A percentile compares a stretch with the other conserved stretches of the same genome.
These are phyloP conservation scores for Hirtodrosophila duncani DNA, from an alignment of 2,888 invertebrate genomes.

Conservation along the genomic window DNA sequence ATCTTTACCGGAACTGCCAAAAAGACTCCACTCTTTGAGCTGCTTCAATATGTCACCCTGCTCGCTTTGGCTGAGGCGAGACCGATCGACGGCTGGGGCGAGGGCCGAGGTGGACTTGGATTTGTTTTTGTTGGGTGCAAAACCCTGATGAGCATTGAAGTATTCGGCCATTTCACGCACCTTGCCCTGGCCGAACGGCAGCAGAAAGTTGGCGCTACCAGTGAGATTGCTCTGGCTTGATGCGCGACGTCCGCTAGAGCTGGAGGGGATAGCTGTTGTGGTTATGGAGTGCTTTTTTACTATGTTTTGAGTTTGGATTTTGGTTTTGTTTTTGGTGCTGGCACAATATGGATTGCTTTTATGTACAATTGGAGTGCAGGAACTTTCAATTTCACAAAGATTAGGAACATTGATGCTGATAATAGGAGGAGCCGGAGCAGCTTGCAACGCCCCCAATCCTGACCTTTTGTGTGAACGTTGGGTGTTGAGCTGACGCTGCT, in stretches of 20 bases:
- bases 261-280: conserved; percentile 28
- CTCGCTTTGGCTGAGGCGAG: conserved; percentile 59
- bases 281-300: too few species aligned
- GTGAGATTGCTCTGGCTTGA: conserved; percentile 53
- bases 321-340: conserved; percentile 37
- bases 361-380: conserved; percentile 68
- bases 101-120: conserved; percentile 69
- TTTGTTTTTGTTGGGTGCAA: conserved; percentile 33
- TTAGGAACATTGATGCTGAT: conserved; percentile 72
- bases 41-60: conserved; percentile 74
- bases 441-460: too few species aligned
- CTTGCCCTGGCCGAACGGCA: conserved; percentile 81
- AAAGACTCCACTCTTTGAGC: conserved; percentile 77
- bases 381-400: conserved; percentile 67
- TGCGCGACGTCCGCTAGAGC: conserved; percentile 36
- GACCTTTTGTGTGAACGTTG: conserved; percentile 73
- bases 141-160: conserved; percentile 79
- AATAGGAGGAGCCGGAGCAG: conserved; percentile 35
- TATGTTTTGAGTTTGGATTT: conserved; percentile 15
- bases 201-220: conserved; percentile 45
- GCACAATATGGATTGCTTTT: conserved; percentile 66
- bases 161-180: conserved; percentile 85
- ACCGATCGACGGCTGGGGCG: conserved; percentile 28
- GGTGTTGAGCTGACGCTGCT: conserved; percentile 70
- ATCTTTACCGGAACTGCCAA: conserved; percentile 73